These are phyloP conservation scores for Ispidina lecontei DNA, from an alignment of 2,797 vertebrate genomes.

Conservation along the genomic window DNA sequence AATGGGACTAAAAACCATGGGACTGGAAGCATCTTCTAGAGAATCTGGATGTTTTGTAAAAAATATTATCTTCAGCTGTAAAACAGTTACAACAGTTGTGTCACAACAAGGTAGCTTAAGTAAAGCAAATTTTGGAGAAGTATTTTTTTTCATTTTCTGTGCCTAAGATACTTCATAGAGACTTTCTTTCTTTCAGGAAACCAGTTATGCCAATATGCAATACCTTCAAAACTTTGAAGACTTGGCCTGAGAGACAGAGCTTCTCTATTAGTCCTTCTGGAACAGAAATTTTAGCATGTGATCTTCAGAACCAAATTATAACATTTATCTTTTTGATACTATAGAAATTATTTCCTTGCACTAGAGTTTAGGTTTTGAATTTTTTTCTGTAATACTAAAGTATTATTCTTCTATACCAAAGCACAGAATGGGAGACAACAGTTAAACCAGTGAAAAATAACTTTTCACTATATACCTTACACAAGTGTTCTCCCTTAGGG, in stretches of 20 bases:
- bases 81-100: background rate
- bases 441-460: background rate
- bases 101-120: background rate
- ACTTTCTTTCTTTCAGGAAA: background rate
- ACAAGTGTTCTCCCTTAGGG: background rate
- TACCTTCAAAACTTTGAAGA: background rate
- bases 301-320: background rate
- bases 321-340: accelerated
- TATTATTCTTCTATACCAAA: background rate
- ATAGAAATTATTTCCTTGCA: background rate
- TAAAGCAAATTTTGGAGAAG: background rate
- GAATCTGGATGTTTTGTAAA: background rate
- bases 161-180: background rate
- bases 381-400: background rate
- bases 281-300: background rate
- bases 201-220: background rate
- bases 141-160: background rate
- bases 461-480: background rate
- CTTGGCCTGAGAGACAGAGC: background rate
- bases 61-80: background rate
- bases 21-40: background rate
- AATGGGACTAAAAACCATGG: background rate
- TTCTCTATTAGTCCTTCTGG: background rate
- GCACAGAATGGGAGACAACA: background rate
- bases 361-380: background rate